Percentiles rank a stretch among this genome's conserved stretches.
Conservation (phyloP, 2,888 invertebrate genomes). For the Drosophila prolongata region DNA sequence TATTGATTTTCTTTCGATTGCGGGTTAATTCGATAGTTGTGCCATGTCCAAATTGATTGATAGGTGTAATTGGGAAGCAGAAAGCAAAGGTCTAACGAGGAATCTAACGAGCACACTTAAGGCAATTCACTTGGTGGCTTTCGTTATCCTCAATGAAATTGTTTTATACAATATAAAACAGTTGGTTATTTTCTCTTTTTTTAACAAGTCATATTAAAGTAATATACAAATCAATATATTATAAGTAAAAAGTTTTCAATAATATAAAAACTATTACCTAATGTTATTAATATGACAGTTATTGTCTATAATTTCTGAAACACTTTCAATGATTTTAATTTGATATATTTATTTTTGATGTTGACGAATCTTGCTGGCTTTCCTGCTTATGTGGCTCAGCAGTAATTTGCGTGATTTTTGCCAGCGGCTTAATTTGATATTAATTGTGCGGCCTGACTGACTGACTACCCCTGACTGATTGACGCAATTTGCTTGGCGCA, state of each 20-base stretch:
- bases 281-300: neutral
- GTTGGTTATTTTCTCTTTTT: too few relatives aligned
- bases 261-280: neutral
- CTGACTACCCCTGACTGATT: conserved; percentile 69
- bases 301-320: neutral
- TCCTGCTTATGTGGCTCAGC: conserved; percentile 32
- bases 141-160: neutral
- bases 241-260: too few relatives aligned
- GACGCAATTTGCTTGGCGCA: conserved; percentile 75
- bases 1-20: conserved; percentile 38
- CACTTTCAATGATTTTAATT: neutral
- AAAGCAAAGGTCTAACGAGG: conserved; percentile 31
- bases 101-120: conserved; percentile 1
- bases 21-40: conserved; percentile 31
- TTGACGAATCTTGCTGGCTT: conserved; percentile 32
- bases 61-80: conserved; percentile 56
- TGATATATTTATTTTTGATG: neutral
- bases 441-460: conserved; percentile 69
- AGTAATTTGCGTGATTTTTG: conserved; percentile 64
- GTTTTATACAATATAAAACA: too few relatives aligned
- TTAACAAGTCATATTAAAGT: too few relatives aligned
- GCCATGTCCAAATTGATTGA: conserved; percentile 59
- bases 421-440: conserved; percentile 79
- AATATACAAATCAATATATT: too few relatives aligned
- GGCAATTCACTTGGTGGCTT: neutral